A percentile compares a stretch with the other conserved stretches of the same genome.
phyloP scores from a whole-genome alignment of 1,140 invertebrate genomes.

The Drosophila busckii region DNA sequence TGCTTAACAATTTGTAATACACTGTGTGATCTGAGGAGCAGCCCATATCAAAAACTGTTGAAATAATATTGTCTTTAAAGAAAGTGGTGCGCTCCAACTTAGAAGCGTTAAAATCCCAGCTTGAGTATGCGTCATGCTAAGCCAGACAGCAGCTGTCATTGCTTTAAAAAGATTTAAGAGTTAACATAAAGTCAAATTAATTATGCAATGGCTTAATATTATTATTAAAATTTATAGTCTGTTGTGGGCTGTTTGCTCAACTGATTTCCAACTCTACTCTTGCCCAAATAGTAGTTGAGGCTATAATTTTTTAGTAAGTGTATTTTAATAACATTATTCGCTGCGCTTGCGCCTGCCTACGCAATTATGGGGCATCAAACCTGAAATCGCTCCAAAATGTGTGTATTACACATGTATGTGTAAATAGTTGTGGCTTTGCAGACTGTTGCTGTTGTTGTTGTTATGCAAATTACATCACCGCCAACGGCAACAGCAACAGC shows the following conservation, averaged over 20 bases:
- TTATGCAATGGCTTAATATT: too few species aligned
- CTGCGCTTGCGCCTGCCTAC: slow-evolving; percentile 36
- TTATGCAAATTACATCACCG: slow-evolving; percentile 73
- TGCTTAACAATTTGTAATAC: slow-evolving; percentile 6
- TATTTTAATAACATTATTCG: slow-evolving; percentile 17
- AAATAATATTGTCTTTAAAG: too few species aligned
- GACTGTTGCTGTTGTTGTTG: slow-evolving; percentile 18
- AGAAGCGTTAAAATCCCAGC: too few species aligned
- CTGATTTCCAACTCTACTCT: background rate
- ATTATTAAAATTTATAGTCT: too few species aligned
- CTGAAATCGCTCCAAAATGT: slow-evolving; percentile 64
- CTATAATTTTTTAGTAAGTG: background rate
- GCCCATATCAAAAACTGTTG: too few species aligned
- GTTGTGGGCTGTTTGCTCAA: slow-evolving; percentile 16
- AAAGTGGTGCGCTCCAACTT: too few species aligned
- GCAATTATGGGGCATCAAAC: slow-evolving; percentile 47
- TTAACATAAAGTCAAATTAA: too few species aligned
- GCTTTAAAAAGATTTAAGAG: too few species aligned
- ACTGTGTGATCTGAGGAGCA: too few species aligned
- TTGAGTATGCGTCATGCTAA: too few species aligned
- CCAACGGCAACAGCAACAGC: slow-evolving; percentile 14
- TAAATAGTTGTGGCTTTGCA: slow-evolving; percentile 14
- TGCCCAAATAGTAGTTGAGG: background rate
- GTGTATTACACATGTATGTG: slow-evolving; percentile 54
- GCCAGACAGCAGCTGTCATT: too few species aligned